These are phyloP conservation scores for Peromyscus melanophrys DNA, from an alignment of 2,797 vertebrate genomes.

Conservation along the genomic window DNA sequence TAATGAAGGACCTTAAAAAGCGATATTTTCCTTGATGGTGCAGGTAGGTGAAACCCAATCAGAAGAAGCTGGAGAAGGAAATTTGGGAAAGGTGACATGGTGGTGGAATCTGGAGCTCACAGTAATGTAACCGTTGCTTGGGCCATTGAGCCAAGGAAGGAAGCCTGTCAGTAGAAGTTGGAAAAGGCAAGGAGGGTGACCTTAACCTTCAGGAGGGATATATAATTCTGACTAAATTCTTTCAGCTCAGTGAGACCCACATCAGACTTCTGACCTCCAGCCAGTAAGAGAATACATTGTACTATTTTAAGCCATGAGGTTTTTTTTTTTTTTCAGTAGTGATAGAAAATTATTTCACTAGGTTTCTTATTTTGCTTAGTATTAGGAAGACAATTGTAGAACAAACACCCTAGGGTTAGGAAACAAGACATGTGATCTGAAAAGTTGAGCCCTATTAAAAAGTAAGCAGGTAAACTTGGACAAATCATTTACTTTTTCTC, in stretches of 20 bases:
- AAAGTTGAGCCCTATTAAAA: background rate
- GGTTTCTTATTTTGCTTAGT: background rate
- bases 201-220: background rate
- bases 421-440: background rate
- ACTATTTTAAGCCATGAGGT: background rate
- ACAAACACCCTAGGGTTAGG: background rate
- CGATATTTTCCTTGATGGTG: background rate
- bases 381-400: background rate
- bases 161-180: background rate
- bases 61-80: background rate
- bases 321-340: background rate
- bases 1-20: background rate
- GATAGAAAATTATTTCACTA: background rate
- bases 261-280: background rate
- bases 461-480: background rate
- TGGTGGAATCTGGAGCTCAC: too few species aligned
- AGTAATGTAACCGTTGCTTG: background rate
- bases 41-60: background rate
- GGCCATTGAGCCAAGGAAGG: background rate
- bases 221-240: background rate
- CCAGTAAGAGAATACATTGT: background rate
- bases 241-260: background rate
- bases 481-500: background rate
- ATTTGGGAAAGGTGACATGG: background rate
- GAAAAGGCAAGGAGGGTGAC: background rate